These are phyloP conservation scores for Sander vitreus DNA, from an alignment of 2,113 vertebrate genomes.

Conservation along the genomic window DNA sequence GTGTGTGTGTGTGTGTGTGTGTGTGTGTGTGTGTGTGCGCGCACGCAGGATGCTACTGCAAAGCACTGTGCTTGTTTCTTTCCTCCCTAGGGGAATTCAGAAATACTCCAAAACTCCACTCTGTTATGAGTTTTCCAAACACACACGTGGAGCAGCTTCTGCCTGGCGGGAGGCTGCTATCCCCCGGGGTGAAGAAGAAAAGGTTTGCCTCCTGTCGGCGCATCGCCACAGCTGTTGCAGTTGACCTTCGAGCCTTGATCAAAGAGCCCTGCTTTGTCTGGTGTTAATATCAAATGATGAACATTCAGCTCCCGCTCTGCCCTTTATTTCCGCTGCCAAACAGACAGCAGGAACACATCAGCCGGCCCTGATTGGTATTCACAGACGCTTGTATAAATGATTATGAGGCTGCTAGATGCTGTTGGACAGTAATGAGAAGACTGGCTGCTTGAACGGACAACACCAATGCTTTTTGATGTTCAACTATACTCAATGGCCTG, in stretches of 20 bases:
- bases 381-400: slow-evolving; percentile 61
- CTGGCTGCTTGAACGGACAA: neutral
- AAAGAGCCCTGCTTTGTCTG: slow-evolving; percentile 74
- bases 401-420: slow-evolving; percentile 48
- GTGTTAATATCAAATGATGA: slow-evolving; percentile 77
- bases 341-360: slow-evolving; percentile 63
- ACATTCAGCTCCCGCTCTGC: slow-evolving; percentile 65
- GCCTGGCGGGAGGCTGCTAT: slow-evolving; percentile 28
- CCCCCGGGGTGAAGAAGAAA: slow-evolving; percentile 49
- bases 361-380: slow-evolving; percentile 71
- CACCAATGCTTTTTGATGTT: neutral
- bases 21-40: too few relatives aligned
- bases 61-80: neutral
- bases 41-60: neutral
- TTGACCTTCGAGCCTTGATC: slow-evolving; percentile 82
- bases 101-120: slow-evolving; percentile 5
- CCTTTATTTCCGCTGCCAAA: slow-evolving; percentile 72
- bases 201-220: slow-evolving; percentile 40
- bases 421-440: slow-evolving; percentile 46
- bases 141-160: slow-evolving; percentile 4
- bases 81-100: neutral
- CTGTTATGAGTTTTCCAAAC: slow-evolving; percentile 21
- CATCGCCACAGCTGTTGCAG: slow-evolving; percentile 69
- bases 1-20: too few relatives aligned
- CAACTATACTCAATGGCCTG: neutral